phyloP scores from a whole-genome alignment of 1,140 invertebrate genomes.

The Drosophila serrata region DNA sequence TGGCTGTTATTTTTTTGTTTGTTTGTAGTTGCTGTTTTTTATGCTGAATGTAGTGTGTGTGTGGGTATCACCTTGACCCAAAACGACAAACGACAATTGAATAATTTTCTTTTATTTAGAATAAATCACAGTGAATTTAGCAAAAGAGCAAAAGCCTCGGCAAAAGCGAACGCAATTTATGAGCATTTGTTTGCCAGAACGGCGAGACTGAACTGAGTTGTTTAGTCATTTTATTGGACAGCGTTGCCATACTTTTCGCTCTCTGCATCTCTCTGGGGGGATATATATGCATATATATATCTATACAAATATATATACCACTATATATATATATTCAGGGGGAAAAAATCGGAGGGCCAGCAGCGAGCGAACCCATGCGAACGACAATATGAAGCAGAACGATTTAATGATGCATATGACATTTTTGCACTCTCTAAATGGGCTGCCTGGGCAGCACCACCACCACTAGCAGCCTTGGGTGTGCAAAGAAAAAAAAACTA shows the following conservation, averaged over 20 bases:
- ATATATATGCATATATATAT: conserved; percentile 15
- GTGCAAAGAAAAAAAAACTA: conserved; percentile 35
- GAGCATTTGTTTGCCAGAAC: conserved; percentile 62
- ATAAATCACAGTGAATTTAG: conserved; percentile 81
- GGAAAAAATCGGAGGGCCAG: conserved; percentile 10
- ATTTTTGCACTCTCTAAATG: conserved; percentile 85
- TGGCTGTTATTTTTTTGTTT: conserved; percentile 39
- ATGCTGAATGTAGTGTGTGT: conserved; percentile 15
- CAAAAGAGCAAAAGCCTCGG: conserved; percentile 50
- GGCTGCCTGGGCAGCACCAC: conserved; percentile 54
- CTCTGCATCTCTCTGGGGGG: conserved; percentile 36
- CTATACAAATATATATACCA: neutral
- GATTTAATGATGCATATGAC: conserved; percentile 85
- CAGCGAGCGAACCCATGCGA: conserved; percentile 51
- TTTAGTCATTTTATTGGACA: conserved; percentile 80
- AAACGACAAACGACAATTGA: conserved; percentile 80
- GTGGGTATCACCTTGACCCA: conserved; percentile 78
- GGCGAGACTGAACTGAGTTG: conserved; percentile 68
- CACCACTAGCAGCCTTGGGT: conserved; percentile 37
- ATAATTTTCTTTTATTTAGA: conserved; percentile 84
- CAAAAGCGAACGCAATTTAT: conserved; percentile 70
- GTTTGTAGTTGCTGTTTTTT: conserved; percentile 4
- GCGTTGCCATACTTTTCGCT: conserved; percentile 76
- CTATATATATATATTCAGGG: conserved; percentile 12
- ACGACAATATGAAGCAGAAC: conserved; percentile 84